Evolutionary conservation across 2,797 vertebrate genomes (phyloP).

Genomic region (Euphonia xanthogaster): DNA sequence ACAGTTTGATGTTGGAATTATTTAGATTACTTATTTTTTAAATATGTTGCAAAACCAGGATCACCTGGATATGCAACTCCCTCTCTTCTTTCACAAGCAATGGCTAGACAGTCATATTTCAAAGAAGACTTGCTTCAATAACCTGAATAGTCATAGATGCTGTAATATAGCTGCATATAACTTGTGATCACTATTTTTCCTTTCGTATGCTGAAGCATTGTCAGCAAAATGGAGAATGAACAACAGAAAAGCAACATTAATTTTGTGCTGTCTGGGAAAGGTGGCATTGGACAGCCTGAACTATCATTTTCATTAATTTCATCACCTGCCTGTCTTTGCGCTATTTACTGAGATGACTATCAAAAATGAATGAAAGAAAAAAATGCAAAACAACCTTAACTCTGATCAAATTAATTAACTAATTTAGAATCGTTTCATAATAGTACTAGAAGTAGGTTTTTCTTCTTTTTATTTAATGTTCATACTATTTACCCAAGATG

Average conservation of each 20-base stretch:
- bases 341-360: neutral
- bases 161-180: neutral
- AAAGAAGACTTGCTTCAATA: neutral
- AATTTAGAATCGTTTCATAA: neutral
- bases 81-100: neutral
- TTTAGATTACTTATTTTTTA: neutral
- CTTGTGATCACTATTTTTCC: neutral
- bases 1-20: neutral
- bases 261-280: neutral
- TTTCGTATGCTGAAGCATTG: neutral
- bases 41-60: neutral
- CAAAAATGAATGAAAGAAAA: neutral
- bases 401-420: neutral
- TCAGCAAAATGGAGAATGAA: neutral
- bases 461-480: neutral
- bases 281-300: neutral
- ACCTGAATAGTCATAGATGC: neutral
- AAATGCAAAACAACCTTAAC: accelerated
- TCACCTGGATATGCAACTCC: neutral
- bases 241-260: neutral
- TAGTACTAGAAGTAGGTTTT: neutral
- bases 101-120: neutral
- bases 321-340: neutral
- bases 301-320: neutral
- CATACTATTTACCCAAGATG: neutral